phyloP scores from a whole-genome alignment of 2,888 invertebrate species.

The Gymnoscelis rufifasciata region DNA sequence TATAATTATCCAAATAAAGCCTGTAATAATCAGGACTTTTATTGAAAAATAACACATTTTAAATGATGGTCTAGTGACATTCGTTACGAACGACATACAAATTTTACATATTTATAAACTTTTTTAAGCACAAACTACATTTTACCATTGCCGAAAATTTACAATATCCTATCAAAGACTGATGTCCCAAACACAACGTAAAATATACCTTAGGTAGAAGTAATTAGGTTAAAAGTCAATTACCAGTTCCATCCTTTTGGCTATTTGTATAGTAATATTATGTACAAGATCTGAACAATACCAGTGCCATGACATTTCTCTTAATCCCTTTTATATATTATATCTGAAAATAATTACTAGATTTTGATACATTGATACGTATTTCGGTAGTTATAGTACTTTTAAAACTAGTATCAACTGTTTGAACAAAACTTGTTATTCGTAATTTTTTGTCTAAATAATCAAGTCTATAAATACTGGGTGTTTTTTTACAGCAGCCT shows the following conservation, averaged over 20 bases:
- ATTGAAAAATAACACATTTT: no score
- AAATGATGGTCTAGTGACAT: no score
- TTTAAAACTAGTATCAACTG: not conserved
- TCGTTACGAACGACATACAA: no score
- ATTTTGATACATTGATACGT: no score
- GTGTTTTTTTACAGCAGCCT: no score
- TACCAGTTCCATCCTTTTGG: constrained; percentile 35
- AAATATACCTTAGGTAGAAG: constrained; percentile 24
- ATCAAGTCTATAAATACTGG: no score
- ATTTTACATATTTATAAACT: no score
- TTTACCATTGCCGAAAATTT: constrained; percentile 3
- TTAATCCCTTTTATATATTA: constrained; percentile 21
- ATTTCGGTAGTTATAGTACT: constrained; percentile 25
- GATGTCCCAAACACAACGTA: constrained; percentile 25
- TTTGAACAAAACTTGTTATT: not conserved
- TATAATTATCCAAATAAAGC: not conserved
- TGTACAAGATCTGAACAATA: constrained; percentile 27
- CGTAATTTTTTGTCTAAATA: not conserved
- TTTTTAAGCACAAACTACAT: no score
- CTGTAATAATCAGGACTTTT: no score
- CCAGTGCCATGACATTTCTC: constrained; percentile 30
- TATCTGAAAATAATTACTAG: no score
- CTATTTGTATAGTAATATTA: constrained; percentile 14
- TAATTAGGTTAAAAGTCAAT: constrained; percentile 36
- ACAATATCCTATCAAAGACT: constrained; percentile 26